Evolutionary conservation across 2,888 invertebrate species (phyloP).

Genomic region (Glaucopsyche alexis): DNA sequence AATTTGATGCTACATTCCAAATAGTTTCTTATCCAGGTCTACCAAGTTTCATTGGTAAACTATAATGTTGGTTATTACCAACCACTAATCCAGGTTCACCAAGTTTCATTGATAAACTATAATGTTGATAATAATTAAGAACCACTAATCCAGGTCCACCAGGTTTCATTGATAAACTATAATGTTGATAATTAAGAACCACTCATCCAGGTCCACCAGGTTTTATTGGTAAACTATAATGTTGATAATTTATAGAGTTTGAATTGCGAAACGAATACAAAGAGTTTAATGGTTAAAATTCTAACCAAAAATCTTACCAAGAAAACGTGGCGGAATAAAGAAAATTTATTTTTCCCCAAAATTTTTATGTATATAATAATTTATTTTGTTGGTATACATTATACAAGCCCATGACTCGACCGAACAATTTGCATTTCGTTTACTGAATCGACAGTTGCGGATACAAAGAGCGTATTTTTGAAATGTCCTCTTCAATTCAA

Average conservation of each 20-base stretch:
- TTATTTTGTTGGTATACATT: background rate
- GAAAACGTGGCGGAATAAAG: background rate
- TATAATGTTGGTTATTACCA: no score
- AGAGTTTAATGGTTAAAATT: background rate
- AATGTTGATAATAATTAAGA: no score
- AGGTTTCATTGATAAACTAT: no score
- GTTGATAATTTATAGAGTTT: background rate
- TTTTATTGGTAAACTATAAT: no score
- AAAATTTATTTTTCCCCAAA: background rate
- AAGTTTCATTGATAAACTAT: no score
- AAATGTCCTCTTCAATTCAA: conserved; percentile 27
- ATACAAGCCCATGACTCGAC: background rate
- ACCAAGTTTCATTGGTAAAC: no score
- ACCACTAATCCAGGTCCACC: no score
- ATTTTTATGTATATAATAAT: background rate
- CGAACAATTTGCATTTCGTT: conserved; percentile 10
- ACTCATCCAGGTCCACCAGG: no score
- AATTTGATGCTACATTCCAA: no score
- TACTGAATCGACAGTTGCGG: background rate
- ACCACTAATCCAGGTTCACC: no score
- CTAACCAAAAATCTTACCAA: background rate
- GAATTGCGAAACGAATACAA: background rate
- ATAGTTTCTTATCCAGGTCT: no score
- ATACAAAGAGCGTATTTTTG: conserved; percentile 27
- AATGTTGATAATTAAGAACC: no score